Conservation (phyloP, 2,797 vertebrate genomes). For the Prunella strophiata region DNA sequence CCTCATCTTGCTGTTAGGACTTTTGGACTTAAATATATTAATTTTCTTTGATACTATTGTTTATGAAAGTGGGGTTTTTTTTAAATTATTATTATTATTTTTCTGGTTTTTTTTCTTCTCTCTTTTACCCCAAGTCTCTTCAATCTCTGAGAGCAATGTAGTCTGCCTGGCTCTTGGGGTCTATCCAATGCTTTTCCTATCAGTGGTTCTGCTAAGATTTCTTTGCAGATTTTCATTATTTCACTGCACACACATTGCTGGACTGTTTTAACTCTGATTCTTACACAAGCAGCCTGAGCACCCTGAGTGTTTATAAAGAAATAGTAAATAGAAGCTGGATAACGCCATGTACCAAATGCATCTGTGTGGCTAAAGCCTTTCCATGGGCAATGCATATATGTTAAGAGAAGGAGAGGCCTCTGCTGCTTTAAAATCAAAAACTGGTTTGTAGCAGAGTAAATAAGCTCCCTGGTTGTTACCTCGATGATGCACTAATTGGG, state of each 20-base stretch:
- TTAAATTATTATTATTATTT: no score
- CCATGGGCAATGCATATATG: not conserved
- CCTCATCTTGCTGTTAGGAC: not conserved
- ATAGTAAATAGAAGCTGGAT: not conserved
- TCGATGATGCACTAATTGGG: not conserved
- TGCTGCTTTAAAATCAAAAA: not conserved
- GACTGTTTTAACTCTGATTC: not conserved
- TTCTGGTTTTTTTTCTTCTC: rapidly evolving
- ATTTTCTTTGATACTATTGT: not conserved
- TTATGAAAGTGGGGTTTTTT: not conserved
- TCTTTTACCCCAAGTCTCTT: rapidly evolving
- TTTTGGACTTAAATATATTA: not conserved
- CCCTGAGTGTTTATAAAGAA: not conserved
- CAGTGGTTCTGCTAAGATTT: not conserved
- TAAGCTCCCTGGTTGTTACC: not conserved
- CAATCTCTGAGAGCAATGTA: not conserved
- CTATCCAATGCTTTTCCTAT: not conserved
- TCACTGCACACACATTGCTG: rapidly evolving
- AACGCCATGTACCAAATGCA: not conserved
- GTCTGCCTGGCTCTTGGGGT: not conserved
- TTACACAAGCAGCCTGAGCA: not conserved
- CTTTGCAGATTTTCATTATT: not conserved
- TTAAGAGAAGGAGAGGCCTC: not conserved
- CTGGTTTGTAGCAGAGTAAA: not conserved
- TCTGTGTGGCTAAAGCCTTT: not conserved